Evolutionary conservation across 1,140 invertebrate species (phyloP).

Genomic region (Hyposmocoma kahamanoa): DNA sequence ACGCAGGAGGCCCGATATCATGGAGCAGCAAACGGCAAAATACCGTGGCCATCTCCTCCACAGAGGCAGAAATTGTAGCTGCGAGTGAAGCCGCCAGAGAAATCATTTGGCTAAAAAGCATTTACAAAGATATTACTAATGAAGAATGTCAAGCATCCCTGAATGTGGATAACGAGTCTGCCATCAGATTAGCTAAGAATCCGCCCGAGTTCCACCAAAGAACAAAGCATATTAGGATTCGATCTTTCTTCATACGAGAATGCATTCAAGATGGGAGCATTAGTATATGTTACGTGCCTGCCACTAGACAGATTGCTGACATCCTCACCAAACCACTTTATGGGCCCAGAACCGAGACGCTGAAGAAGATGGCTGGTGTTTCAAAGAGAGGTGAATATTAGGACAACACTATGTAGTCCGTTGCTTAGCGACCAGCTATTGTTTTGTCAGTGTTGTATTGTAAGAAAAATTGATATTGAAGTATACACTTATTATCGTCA

Average conservation of each 20-base stretch:
- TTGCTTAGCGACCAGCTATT: too few relatives aligned
- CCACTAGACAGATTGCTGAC: constrained; percentile 28
- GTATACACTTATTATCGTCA: too few relatives aligned
- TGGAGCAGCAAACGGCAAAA: constrained; percentile 38
- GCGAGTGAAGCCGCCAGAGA: constrained; percentile 30
- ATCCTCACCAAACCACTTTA: constrained; percentile 30
- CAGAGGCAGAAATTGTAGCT: constrained; percentile 28
- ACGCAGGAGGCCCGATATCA: too few relatives aligned
- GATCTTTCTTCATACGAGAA: constrained; percentile 22
- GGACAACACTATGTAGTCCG: too few relatives aligned
- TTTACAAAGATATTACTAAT: constrained; percentile 6
- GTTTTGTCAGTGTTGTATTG: too few relatives aligned
- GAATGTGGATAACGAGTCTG: constrained; percentile 15
- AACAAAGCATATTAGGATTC: constrained; percentile 29
- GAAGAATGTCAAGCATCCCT: constrained; percentile 5
- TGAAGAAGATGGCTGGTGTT: too few relatives aligned
- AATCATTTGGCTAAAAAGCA: constrained; percentile 26
- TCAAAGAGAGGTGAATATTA: too few relatives aligned
- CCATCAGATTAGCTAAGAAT: constrained; percentile 25
- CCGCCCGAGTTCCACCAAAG: constrained; percentile 15
- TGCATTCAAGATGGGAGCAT: constrained; percentile 17
- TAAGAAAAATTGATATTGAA: too few relatives aligned
- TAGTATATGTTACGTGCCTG: constrained; percentile 21
- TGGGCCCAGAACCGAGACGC: too few relatives aligned
- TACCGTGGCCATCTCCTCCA: constrained; percentile 37